phyloP scores from a whole-genome alignment of 2,797 vertebrate species.

The Chrosomus eos region DNA sequence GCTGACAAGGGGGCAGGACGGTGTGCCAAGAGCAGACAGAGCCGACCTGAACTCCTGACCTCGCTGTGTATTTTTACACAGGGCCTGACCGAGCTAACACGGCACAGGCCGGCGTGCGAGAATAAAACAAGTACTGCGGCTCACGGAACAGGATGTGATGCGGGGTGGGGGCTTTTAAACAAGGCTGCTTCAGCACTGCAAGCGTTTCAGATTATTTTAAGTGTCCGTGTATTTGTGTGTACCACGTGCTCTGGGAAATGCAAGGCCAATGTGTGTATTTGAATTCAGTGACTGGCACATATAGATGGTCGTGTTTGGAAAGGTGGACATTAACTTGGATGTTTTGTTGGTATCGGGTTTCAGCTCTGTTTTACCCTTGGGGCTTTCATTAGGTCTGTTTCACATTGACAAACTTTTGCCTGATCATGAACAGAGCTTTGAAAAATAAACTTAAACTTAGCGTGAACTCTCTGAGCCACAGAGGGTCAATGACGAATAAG shows the following conservation, averaged over 20 bases:
- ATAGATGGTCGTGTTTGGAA: slow-evolving; percentile 71
- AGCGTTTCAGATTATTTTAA: slow-evolving; percentile 55
- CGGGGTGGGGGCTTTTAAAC: slow-evolving; percentile 57
- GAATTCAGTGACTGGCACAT: slow-evolving; percentile 69
- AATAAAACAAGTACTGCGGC: slow-evolving; percentile 73
- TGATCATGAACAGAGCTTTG: slow-evolving; percentile 15
- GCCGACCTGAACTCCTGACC: slow-evolving; percentile 73
- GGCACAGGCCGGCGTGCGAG: slow-evolving; percentile 70
- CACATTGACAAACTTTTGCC: slow-evolving; percentile 29
- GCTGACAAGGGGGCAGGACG: slow-evolving; percentile 73
- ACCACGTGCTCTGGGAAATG: slow-evolving; percentile 33
- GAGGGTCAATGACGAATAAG: not conserved
- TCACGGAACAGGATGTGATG: slow-evolving; percentile 55
- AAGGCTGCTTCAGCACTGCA: slow-evolving; percentile 38
- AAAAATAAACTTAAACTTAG: slow-evolving; percentile 43
- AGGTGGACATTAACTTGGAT: slow-evolving; percentile 76
- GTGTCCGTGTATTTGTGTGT: slow-evolving; percentile 20
- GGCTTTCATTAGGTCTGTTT: slow-evolving; percentile 43
- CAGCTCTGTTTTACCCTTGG: slow-evolving; percentile 62
- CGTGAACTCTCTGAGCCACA: not conserved
- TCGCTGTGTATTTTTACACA: slow-evolving; percentile 68
- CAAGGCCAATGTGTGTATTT: slow-evolving; percentile 13
- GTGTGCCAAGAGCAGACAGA: slow-evolving; percentile 69
- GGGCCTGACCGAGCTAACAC: slow-evolving; percentile 69
- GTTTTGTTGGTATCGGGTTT: slow-evolving; percentile 77